Percentiles rank a stretch among this genome's conserved stretches.
These are phyloP conservation scores for Eunapius fragilis DNA, from an alignment of 37 sponge, comb jelly and placozoan species.

Conservation along the genomic window DNA sequence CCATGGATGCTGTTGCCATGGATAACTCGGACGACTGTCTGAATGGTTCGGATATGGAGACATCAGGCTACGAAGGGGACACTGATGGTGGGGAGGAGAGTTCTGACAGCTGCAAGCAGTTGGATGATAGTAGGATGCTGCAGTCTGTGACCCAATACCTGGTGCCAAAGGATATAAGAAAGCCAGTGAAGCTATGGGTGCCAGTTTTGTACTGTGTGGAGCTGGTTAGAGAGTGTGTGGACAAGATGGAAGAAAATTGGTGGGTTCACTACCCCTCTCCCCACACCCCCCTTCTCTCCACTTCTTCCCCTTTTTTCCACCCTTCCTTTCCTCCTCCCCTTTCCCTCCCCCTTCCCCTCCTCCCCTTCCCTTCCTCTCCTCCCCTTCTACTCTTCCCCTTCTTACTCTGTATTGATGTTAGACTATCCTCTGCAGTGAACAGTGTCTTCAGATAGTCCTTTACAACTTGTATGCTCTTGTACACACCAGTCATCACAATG, in stretches of 20 bases:
- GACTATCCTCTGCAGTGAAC: conserved; percentile 33
- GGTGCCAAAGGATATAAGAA: conserved; percentile 45
- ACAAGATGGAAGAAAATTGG: neutral
- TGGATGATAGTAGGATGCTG: conserved; percentile 9
- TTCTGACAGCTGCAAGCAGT: neutral
- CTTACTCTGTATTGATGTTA: neutral
- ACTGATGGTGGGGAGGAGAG: conserved; percentile 21
- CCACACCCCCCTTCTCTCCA: neutral
- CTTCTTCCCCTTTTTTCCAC: no score
- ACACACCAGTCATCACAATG: conserved; percentile 47
- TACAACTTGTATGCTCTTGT: conserved; percentile 47
- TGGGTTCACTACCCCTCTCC: neutral
- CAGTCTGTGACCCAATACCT: conserved; percentile 6
- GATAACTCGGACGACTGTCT: neutral
- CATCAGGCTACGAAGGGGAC: conserved; percentile 64
- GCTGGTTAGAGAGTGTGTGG: conserved; percentile 33
- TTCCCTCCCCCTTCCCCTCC: no score
- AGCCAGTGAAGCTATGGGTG: conserved; percentile 36
- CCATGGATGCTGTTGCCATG: neutral
- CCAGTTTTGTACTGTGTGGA: conserved; percentile 53
- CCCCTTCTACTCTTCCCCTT: no score
- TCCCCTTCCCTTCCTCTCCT: no score
- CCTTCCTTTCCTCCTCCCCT: no score
- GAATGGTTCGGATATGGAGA: conserved; percentile 22
- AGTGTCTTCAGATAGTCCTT: conserved; percentile 62